A percentile compares a stretch with the other conserved stretches of the same genome.
Conservation (phyloP, 1,140 invertebrate genomes). For the Heliothis virescens region DNA sequence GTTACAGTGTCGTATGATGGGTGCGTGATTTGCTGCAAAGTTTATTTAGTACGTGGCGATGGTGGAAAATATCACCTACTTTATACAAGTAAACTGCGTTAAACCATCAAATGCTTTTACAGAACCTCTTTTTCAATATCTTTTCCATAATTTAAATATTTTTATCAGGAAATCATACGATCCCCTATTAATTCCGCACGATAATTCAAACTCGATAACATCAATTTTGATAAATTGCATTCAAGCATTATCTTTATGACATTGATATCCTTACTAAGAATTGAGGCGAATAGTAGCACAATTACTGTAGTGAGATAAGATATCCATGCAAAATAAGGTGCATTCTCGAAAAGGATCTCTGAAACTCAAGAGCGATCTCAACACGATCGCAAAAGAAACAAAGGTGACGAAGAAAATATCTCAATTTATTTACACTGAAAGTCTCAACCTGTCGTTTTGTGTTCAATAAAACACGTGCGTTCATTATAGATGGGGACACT, state of each 20-base stretch:
- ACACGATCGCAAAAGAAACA: too few species aligned
- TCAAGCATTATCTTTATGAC: not conserved
- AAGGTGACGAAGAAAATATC: not conserved
- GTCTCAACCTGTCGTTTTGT: not conserved
- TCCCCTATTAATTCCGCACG: not conserved
- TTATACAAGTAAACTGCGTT: too few species aligned
- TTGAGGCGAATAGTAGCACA: not conserved
- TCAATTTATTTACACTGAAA: not conserved
- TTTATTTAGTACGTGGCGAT: too few species aligned
- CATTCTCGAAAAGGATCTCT: too few species aligned
- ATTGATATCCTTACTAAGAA: not conserved
- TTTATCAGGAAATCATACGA: not conserved
- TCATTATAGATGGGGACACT: constrained; percentile 4
- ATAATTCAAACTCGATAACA: not conserved
- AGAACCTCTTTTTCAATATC: not conserved
- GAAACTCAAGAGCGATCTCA: too few species aligned
- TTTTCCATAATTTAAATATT: not conserved
- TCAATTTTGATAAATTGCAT: not conserved
- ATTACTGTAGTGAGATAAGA: too few species aligned
- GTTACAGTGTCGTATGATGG: not conserved
- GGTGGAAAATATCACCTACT: too few species aligned
- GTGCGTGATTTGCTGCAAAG: not conserved
- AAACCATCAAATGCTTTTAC: too few species aligned
- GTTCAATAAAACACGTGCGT: not conserved
- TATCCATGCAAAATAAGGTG: too few species aligned